Conservation (phyloP, 2,888 invertebrate genomes). For the Apamea monoglypha region DNA sequence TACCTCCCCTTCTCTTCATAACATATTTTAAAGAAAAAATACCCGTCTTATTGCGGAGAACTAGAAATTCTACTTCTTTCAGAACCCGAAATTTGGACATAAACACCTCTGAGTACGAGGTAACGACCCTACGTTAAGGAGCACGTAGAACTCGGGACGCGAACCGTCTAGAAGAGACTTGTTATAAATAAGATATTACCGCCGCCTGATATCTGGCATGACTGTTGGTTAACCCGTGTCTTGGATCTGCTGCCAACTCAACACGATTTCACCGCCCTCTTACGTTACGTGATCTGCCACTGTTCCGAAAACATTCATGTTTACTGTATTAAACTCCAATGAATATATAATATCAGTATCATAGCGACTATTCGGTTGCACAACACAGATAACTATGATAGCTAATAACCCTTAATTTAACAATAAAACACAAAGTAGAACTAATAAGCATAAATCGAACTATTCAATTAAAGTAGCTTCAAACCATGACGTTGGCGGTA, state of each 20-base stretch:
- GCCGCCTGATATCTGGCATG: conserved; percentile 66
- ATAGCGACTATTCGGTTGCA: conserved; percentile 6
- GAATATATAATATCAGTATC: conserved; percentile 28
- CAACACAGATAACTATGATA: conserved; percentile 21
- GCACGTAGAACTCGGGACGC: conserved; percentile 69
- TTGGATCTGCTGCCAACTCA: conserved; percentile 64
- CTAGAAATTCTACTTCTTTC: conserved; percentile 48
- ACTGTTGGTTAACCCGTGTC: conserved; percentile 71
- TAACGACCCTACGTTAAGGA: conserved; percentile 55
- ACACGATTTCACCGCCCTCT: conserved; percentile 55
- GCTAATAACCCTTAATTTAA: conserved; percentile 59
- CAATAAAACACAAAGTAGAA: conserved; percentile 77
- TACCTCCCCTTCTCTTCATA: conserved; percentile 80
- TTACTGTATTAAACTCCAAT: conserved; percentile 16
- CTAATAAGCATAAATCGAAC: conserved; percentile 86
- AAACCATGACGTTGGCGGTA: conserved; percentile 85
- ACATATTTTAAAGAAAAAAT: conserved; percentile 73
- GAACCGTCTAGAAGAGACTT: conserved; percentile 69
- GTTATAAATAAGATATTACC: conserved; percentile 84
- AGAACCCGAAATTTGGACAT: conserved; percentile 46
- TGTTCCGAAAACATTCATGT: conserved; percentile 38
- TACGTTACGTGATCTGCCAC: conserved; percentile 54
- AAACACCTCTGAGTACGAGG: conserved; percentile 46
- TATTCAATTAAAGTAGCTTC: conserved; percentile 89
- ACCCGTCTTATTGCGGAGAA: conserved; percentile 30